Conservation (phyloP, 2,888 invertebrate species). For the Leptinotarsa peninsularis region DNA sequence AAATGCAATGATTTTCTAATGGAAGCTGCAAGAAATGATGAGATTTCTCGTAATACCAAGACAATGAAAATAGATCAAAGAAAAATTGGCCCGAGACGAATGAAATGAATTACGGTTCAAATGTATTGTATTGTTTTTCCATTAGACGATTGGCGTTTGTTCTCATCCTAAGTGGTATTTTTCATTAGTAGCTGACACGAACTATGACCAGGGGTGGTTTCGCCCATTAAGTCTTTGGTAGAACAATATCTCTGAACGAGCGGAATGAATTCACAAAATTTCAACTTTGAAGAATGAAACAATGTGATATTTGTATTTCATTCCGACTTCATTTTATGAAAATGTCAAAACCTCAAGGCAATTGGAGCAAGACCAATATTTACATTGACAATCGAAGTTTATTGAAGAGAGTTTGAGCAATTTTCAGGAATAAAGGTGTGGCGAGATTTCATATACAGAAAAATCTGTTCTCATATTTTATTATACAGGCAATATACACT, state of each 20-base stretch:
- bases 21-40: neutral
- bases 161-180: constrained; percentile 46
- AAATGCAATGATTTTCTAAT: neutral
- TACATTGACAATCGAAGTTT: too few species aligned
- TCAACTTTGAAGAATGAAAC: too few species aligned
- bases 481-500: too few species aligned
- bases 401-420: too few species aligned
- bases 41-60: neutral
- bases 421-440: too few species aligned
- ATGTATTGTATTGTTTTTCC: constrained; percentile 49
- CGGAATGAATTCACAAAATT: too few species aligned
- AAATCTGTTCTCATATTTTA: too few species aligned
- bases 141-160: constrained; percentile 47
- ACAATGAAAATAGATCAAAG: neutral
- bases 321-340: too few species aligned
- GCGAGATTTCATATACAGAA: too few species aligned
- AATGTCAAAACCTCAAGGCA: too few species aligned
- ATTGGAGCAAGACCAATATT: too few species aligned
- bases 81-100: constrained; percentile 26
- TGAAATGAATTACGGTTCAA: constrained; percentile 45
- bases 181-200: constrained; percentile 45
- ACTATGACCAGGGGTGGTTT: constrained; percentile 20
- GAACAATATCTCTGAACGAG: neutral
- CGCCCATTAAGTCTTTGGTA: neutral
- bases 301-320: too few species aligned